These are phyloP conservation scores for Erythrocercus mccallii DNA, from an alignment of 2,113 vertebrate genomes.

Conservation along the genomic window DNA sequence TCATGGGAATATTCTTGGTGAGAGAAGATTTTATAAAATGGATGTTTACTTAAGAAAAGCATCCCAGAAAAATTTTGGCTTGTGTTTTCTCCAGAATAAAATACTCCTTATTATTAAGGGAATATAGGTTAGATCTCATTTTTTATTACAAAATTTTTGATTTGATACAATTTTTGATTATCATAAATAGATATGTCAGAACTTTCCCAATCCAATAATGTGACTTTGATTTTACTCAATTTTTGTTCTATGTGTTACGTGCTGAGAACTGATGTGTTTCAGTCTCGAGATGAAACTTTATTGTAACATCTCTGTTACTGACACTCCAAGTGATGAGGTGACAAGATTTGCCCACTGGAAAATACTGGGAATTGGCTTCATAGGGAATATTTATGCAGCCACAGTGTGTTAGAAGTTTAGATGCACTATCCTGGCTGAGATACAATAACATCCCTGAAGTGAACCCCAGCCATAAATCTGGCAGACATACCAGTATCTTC, in stretches of 20 bases:
- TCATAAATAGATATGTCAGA: background rate
- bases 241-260: background rate
- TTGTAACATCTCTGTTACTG: background rate
- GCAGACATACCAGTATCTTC: background rate
- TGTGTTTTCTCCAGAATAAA: background rate
- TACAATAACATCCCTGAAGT: background rate
- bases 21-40: background rate
- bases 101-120: background rate
- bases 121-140: background rate
- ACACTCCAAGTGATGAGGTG: background rate
- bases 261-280: background rate
- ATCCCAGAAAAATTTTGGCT: background rate
- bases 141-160: too few relatives aligned
- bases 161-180: too few relatives aligned
- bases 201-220: background rate
- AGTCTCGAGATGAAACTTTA: background rate
- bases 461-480: background rate
- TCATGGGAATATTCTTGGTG: background rate
- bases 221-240: background rate
- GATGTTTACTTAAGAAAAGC: background rate
- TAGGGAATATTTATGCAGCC: background rate
- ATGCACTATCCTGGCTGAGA: background rate
- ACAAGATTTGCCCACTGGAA: background rate
- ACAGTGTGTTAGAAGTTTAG: background rate
- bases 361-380: background rate